These are phyloP conservation scores for Hylaeus anthracinus DNA, from an alignment of 1,140 invertebrate genomes.

Conservation along the genomic window DNA sequence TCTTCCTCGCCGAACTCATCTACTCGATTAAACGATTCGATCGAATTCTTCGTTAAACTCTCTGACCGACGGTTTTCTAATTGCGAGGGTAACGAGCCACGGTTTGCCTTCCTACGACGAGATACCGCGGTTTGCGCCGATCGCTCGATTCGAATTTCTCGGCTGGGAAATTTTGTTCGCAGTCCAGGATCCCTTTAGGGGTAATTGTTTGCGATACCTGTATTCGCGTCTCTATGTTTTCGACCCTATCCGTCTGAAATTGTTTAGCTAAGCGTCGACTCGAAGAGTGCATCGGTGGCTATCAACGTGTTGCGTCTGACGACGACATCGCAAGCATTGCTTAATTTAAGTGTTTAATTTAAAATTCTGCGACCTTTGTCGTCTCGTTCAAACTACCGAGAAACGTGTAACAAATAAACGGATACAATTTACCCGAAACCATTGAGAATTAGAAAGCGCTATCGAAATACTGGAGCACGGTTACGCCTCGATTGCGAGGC, in stretches of 20 bases:
- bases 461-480: not conserved
- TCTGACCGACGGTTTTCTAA: slow-evolving; percentile 37
- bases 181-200: too few relatives aligned
- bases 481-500: not conserved
- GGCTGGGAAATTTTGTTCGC: not conserved
- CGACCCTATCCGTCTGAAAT: too few relatives aligned
- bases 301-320: too few relatives aligned
- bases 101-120: not conserved
- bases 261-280: too few relatives aligned
- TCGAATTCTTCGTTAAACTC: slow-evolving; percentile 40
- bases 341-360: too few relatives aligned
- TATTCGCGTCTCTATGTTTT: too few relatives aligned
- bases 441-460: not conserved
- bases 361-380: too few relatives aligned
- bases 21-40: slow-evolving; percentile 27
- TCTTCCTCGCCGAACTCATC: not conserved
- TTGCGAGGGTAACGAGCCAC: slow-evolving; percentile 17
- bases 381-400: not conserved
- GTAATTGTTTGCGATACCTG: too few relatives aligned
- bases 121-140: not conserved
- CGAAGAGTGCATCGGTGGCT: too few relatives aligned
- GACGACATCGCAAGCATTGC: too few relatives aligned
- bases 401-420: not conserved
- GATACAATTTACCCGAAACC: not conserved
- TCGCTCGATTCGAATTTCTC: not conserved